A percentile compares a stretch with the other conserved stretches of the same genome.
Conservation (phyloP, 2,797 vertebrate species). For the Leuciscus waleckii region DNA sequence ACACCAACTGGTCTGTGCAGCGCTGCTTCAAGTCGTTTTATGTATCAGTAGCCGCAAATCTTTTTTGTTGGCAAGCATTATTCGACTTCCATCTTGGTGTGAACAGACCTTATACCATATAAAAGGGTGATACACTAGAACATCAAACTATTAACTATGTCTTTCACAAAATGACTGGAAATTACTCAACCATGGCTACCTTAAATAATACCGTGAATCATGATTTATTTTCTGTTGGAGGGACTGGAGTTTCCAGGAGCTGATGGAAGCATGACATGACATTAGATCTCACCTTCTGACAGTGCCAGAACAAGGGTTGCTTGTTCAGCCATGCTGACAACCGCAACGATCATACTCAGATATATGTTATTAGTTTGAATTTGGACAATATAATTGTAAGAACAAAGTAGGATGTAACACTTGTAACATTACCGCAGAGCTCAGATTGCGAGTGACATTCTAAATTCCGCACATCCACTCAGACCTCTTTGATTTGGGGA, state of each 20-base stretch:
- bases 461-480: conserved; percentile 8
- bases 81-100: too few species aligned
- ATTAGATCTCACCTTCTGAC: conserved; percentile 67
- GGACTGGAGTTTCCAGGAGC: conserved; percentile 70
- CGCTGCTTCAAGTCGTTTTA: too few species aligned
- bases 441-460: conserved; percentile 3
- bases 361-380: background rate
- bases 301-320: conserved; percentile 65
- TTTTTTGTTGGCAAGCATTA: background rate
- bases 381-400: background rate
- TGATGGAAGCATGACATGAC: conserved; percentile 67
- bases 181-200: background rate
- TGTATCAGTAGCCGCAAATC: background rate
- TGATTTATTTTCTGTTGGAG: conserved; percentile 65
- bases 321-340: conserved; percentile 57
- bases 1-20: too few species aligned
- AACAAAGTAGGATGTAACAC: conserved; percentile 1
- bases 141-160: background rate
- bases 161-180: background rate
- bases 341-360: conserved; percentile 28
- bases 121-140: background rate
- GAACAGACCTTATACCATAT: background rate
- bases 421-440: conserved; percentile 18
- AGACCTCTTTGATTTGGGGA: conserved; percentile 31
- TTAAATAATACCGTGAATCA: background rate